Evolutionary conservation across 2,797 vertebrate species (phyloP).

Genomic region (Miopithecus talapoin): DNA sequence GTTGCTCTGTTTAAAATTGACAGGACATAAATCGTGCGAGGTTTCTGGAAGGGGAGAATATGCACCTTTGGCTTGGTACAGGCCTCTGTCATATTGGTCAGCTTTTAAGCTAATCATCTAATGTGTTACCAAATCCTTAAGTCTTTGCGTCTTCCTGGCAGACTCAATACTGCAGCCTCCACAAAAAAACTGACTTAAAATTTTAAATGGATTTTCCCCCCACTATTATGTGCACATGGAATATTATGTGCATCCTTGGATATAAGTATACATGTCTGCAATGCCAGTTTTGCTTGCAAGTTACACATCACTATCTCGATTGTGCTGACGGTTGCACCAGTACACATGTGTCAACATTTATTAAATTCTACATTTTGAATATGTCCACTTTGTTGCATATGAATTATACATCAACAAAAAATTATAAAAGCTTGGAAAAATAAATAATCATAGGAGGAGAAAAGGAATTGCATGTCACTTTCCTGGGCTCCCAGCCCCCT

Average conservation of each 20-base stretch:
- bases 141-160: background rate
- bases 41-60: background rate
- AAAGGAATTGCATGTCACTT: background rate
- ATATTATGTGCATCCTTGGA: background rate
- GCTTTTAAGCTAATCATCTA: background rate
- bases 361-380: background rate
- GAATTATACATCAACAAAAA: background rate
- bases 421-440: background rate
- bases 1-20: background rate
- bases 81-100: background rate
- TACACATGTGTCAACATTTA: background rate
- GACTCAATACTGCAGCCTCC: background rate
- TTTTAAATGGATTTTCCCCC: background rate
- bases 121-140: background rate
- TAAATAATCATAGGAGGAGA: background rate
- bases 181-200: background rate
- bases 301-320: no score
- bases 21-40: background rate
- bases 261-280: rapidly evolving
- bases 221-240: background rate
- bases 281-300: background rate
- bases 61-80: background rate
- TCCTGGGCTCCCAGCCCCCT: background rate
- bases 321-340: background rate
- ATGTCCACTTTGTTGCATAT: background rate